phyloP scores from a whole-genome alignment of 1,140 invertebrate species.

The Drosophila sp. region DNA sequence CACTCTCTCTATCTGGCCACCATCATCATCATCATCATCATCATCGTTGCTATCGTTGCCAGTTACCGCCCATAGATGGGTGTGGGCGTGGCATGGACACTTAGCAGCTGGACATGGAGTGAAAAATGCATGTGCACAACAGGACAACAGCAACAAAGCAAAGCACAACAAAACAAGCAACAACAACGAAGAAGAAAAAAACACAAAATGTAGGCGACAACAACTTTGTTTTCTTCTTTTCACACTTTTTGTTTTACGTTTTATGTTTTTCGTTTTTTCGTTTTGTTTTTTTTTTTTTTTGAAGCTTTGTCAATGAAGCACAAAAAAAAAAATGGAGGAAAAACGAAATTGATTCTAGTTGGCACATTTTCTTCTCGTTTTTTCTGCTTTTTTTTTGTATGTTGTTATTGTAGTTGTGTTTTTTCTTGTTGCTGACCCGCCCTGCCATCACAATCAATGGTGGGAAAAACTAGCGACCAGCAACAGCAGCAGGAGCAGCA shows the following conservation, averaged over 20 bases:
- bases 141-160: constrained; percentile 39
- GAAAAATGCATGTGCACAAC: constrained; percentile 62
- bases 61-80: constrained; percentile 52
- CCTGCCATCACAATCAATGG: constrained; percentile 57
- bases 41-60: constrained; percentile 37
- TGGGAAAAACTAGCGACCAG: constrained; percentile 37
- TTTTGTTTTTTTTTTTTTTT: constrained; percentile 18
- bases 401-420: constrained; percentile 5
- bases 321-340: constrained; percentile 54
- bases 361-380: constrained; percentile 55
- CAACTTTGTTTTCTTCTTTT: constrained; percentile 40
- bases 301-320: constrained; percentile 57
- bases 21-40: constrained; percentile 32
- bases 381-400: not conserved
- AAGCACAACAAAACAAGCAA: constrained; percentile 12
- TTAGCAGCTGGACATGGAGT: constrained; percentile 57
- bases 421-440: constrained; percentile 55
- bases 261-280: constrained; percentile 34
- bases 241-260: constrained; percentile 26
- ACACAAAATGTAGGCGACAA: constrained; percentile 66
- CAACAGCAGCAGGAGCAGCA: not conserved
- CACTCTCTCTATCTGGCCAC: not conserved
- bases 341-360: constrained; percentile 69
- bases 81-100: constrained; percentile 54
- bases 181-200: constrained; percentile 40